Conservation (phyloP, 1,140 invertebrate species). For the Pteromalus puparum region DNA sequence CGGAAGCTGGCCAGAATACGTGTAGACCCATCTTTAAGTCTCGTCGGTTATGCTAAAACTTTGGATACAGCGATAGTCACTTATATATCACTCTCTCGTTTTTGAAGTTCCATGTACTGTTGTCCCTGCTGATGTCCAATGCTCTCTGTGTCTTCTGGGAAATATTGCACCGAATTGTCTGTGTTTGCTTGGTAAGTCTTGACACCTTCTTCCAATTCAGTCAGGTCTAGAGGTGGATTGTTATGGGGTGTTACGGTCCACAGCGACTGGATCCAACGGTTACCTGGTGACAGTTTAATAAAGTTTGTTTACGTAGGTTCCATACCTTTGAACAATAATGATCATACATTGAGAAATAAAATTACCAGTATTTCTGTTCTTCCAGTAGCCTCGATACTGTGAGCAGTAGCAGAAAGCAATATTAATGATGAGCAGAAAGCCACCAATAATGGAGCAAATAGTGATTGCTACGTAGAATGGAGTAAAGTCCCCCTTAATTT, state of each 20-base stretch:
- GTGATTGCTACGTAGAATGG: slow-evolving; percentile 87
- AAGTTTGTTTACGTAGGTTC: background rate
- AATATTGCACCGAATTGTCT: slow-evolving; percentile 62
- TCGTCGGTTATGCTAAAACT: background rate
- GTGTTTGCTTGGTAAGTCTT: slow-evolving; percentile 60
- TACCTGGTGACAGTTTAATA: slow-evolving; percentile 75
- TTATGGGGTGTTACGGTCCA: slow-evolving; percentile 89
- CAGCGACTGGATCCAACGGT: slow-evolving; percentile 88
- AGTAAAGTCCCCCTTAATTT: slow-evolving; percentile 79
- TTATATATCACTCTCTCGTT: slow-evolving; percentile 89
- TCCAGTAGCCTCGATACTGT: slow-evolving; percentile 86
- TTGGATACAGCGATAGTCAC: slow-evolving; percentile 54
- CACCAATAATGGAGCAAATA: slow-evolving; percentile 83
- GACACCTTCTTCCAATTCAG: slow-evolving; percentile 79
- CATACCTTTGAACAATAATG: background rate
- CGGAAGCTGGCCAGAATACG: slow-evolving; percentile 84
- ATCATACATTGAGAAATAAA: slow-evolving; percentile 20
- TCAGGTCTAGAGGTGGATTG: slow-evolving; percentile 87
- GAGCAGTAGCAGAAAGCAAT: slow-evolving; percentile 87
- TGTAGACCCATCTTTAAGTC: slow-evolving; percentile 79
- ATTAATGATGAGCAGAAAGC: slow-evolving; percentile 84
- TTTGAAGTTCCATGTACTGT: slow-evolving; percentile 85
- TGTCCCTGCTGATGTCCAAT: slow-evolving; percentile 66
- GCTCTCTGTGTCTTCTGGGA: slow-evolving; percentile 61
- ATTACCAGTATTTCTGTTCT: slow-evolving; percentile 86